Percentiles rank a stretch among this genome's conserved stretches.
These are phyloP conservation scores for Callithrix jacchus DNA, from an alignment of 2,113 vertebrate genomes.

Conservation along the genomic window DNA sequence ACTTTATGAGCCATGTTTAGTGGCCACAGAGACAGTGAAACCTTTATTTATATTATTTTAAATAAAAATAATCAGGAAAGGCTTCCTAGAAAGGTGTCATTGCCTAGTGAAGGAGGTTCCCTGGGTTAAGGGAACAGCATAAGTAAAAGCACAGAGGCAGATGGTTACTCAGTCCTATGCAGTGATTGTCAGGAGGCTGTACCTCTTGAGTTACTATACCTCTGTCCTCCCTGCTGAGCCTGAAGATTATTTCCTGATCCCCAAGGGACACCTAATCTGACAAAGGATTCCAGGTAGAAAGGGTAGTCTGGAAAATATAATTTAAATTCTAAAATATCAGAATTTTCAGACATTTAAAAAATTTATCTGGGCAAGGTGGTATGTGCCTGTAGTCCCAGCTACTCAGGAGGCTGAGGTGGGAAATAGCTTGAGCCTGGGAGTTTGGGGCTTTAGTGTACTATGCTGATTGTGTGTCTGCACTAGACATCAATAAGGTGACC, in stretches of 20 bases:
- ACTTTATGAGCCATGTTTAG: background rate
- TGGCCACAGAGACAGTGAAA: background rate
- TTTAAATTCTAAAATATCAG: constrained; percentile 22
- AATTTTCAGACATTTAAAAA: background rate
- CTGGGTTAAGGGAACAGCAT: background rate
- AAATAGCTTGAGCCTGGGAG: too few relatives aligned
- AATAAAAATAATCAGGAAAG: background rate
- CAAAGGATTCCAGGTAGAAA: background rate
- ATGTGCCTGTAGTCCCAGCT: too few relatives aligned
- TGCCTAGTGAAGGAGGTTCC: background rate
- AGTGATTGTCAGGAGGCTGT: background rate
- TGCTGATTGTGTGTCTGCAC: too few relatives aligned
- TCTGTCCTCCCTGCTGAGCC: background rate
- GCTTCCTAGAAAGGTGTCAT: background rate
- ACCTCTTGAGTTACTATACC: background rate
- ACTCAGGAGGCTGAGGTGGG: too few relatives aligned
- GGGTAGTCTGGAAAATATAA: background rate
- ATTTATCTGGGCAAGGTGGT: background rate
- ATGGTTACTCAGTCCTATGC: background rate
- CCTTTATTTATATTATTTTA: background rate
- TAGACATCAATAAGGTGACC: too few relatives aligned
- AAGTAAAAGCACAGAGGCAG: background rate
- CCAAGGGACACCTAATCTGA: background rate
- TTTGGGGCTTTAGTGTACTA: too few relatives aligned
- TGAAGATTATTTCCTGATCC: background rate